Conservation (phyloP, 2,888 invertebrate genomes). For the Thelaira solivaga region DNA sequence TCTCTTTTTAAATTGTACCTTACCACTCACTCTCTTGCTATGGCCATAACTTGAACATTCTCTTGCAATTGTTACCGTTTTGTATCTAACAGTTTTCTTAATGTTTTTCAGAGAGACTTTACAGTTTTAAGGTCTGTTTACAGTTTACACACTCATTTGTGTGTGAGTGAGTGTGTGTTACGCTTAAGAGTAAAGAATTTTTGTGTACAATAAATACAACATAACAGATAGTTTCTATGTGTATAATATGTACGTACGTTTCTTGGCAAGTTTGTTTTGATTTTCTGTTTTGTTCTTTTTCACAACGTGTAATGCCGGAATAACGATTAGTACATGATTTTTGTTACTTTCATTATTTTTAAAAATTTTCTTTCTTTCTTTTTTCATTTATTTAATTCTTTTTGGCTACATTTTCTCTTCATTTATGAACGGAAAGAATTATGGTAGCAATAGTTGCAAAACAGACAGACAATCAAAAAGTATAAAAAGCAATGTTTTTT, state of each 20-base stretch:
- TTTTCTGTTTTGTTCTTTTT: constrained; percentile 1
- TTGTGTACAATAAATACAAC: neutral
- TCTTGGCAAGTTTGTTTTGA: neutral
- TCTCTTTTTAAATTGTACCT: neutral
- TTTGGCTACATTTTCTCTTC: neutral
- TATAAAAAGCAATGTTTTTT: no score
- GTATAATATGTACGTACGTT: neutral
- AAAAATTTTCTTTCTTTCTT: neutral
- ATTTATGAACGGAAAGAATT: constrained; percentile 3
- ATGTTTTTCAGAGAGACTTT: neutral
- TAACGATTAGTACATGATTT: constrained; percentile 41
- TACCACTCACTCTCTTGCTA: neutral
- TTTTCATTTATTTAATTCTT: neutral
- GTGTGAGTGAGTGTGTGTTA: neutral
- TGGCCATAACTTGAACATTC: neutral
- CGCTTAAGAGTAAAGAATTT: neutral
- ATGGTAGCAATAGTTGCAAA: constrained; percentile 21
- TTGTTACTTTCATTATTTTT: constrained; percentile 21
- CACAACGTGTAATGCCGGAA: constrained; percentile 25
- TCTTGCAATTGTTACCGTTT: neutral
- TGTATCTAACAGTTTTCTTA: neutral
- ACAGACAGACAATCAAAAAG: no score
- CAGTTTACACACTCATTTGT: no score
- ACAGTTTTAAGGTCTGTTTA: neutral
- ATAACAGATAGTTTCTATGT: neutral